A percentile compares a stretch with the other conserved stretches of the same genome.
Conservation (phyloP, 2,113 vertebrate species). For the Brienomyrus brachyistius region DNA sequence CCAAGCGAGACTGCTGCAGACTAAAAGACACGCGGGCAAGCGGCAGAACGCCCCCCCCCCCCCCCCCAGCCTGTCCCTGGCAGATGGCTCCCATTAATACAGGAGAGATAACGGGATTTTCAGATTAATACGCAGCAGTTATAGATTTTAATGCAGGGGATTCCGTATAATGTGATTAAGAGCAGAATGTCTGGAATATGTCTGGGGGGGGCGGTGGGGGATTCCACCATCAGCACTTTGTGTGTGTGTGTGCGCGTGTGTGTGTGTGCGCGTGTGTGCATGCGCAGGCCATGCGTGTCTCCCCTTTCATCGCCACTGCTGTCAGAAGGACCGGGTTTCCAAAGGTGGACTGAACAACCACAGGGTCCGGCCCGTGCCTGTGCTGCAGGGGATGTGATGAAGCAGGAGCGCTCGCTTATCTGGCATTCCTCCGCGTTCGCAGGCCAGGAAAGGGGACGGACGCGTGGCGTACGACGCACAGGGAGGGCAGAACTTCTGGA, state of each 20-base stretch:
- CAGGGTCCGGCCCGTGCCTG: not conserved
- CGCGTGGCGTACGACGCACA: not conserved
- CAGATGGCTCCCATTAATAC: constrained; percentile 68
- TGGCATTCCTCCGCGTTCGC: not conserved
- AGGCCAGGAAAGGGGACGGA: not conserved
- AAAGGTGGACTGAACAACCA: not conserved
- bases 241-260: not conserved
- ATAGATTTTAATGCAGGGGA: constrained; percentile 63
- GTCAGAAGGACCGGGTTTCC: not conserved
- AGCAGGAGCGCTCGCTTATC: not conserved
- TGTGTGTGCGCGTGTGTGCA: too few relatives aligned
- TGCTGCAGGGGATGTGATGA: not conserved
- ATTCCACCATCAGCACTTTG: constrained; percentile 18
- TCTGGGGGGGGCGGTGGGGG: constrained; percentile 42
- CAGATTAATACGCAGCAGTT: constrained; percentile 64
- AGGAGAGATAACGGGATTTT: constrained; percentile 65
- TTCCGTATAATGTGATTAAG: constrained; percentile 64
- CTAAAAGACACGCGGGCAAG: constrained; percentile 12
- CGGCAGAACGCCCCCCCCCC: constrained; percentile 24
- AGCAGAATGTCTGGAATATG: constrained; percentile 50
- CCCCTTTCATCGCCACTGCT: not conserved
- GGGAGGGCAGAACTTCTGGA: not conserved
- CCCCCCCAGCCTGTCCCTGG: constrained; percentile 32
- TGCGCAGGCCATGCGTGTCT: not conserved
- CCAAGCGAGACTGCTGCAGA: not conserved